Evolutionary conservation across 2,797 vertebrate genomes (phyloP).

Genomic region (Hydrocynus forskahlii): DNA sequence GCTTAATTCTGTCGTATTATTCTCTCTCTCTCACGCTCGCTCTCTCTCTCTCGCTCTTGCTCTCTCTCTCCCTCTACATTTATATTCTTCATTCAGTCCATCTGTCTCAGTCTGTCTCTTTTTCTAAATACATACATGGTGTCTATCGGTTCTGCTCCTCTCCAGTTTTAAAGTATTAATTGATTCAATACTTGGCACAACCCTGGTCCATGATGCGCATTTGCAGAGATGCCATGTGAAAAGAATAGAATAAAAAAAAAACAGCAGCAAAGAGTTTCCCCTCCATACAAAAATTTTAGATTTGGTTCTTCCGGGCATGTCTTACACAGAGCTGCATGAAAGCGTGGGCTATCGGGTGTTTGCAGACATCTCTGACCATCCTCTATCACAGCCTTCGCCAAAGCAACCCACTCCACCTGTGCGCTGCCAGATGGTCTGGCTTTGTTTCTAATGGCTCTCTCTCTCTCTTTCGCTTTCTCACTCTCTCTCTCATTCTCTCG

Average conservation of each 20-base stretch:
- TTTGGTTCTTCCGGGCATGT: not conserved
- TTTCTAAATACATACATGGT: no score
- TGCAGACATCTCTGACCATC: not conserved
- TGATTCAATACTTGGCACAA: no score
- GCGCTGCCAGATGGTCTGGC: conserved; percentile 50
- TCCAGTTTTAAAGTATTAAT: no score
- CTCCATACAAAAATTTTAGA: not conserved
- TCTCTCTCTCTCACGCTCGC: not conserved
- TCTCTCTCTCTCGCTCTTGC: not conserved
- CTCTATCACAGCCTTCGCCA: conserved; percentile 13
- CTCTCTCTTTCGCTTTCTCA: not conserved
- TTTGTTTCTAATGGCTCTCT: conserved; percentile 36
- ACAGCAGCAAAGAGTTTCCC: not conserved
- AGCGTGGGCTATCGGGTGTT: not conserved
- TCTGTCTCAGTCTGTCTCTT: no score
- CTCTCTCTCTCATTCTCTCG: not conserved
- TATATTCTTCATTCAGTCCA: no score
- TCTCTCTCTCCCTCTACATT: not conserved
- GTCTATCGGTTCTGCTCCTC: no score
- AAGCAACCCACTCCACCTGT: conserved; percentile 16
- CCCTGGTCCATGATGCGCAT: no score
- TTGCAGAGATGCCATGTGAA: no score
- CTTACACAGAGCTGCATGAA: not conserved
- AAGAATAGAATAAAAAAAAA: no score
- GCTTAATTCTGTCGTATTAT: no score